phyloP scores from a whole-genome alignment of 1,140 invertebrate species.

The Asobara japonica region DNA sequence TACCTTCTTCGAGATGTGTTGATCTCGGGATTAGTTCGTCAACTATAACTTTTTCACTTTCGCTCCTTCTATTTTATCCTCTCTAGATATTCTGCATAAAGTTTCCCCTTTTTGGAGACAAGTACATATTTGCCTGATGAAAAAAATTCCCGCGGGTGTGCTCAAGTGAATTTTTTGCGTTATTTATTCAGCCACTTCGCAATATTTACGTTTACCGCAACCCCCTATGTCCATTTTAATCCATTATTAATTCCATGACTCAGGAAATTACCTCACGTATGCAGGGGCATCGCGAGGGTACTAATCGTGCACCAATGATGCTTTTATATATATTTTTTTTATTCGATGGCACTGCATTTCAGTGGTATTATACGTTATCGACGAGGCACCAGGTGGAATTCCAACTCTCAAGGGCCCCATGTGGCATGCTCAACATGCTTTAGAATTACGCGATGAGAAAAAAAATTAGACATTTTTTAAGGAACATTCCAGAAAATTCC shows the following conservation, averaged over 20 bases:
- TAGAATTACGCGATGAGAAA: too few species aligned
- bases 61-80: too few species aligned
- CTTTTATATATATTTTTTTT: slow-evolving; percentile 27
- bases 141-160: too few species aligned
- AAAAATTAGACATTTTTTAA: too few species aligned
- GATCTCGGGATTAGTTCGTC: too few species aligned
- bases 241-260: not conserved
- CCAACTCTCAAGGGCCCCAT: not conserved
- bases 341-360: slow-evolving; percentile 24
- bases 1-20: too few species aligned
- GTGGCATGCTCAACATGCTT: not conserved
- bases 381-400: slow-evolving; percentile 16
- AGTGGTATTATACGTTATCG: slow-evolving; percentile 29
- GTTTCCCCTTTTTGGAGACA: too few species aligned
- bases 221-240: not conserved
- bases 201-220: not conserved
- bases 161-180: too few species aligned
- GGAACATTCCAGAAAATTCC: too few species aligned
- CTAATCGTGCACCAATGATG: slow-evolving; percentile 1
- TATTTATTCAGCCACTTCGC: not conserved
- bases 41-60: too few species aligned
- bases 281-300: not conserved
- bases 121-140: too few species aligned
- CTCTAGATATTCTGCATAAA: too few species aligned
- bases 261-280: slow-evolving; percentile 6